Conservation (phyloP, 2,888 invertebrate genomes). For the Brachyptera putata region DNA sequence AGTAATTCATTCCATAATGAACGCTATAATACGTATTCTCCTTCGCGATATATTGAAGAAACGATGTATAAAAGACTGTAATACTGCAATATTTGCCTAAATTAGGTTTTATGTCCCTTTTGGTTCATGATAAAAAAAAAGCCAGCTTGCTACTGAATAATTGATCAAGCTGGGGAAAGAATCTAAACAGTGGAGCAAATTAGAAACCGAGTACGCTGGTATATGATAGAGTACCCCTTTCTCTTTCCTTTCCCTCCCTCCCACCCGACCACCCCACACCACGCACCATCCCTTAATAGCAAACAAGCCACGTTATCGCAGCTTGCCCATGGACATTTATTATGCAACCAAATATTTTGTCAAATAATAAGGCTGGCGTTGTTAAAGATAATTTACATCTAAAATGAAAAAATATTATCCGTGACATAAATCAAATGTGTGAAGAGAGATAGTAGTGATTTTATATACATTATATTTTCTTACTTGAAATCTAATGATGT, state of each 20-base stretch:
- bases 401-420: too few relatives aligned
- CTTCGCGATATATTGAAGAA: slow-evolving; percentile 10
- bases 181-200: slow-evolving; percentile 4
- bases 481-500: too few relatives aligned
- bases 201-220: background rate
- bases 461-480: too few relatives aligned
- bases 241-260: background rate
- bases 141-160: background rate
- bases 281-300: slow-evolving; percentile 7
- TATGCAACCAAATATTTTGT: too few relatives aligned
- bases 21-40: too few relatives aligned
- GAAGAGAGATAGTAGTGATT: too few relatives aligned
- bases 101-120: too few relatives aligned
- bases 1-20: too few relatives aligned
- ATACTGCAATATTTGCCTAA: background rate
- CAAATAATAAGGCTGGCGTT: too few relatives aligned
- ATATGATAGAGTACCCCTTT: background rate
- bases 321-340: too few relatives aligned
- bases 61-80: slow-evolving; percentile 6
- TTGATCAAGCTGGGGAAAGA: background rate
- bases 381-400: too few relatives aligned
- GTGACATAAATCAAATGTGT: too few relatives aligned
- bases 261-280: background rate
- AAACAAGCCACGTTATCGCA: background rate
- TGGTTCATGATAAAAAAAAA: background rate